phyloP scores from a whole-genome alignment of 2,797 vertebrate genomes.

The Enteromius argenteus region DNA sequence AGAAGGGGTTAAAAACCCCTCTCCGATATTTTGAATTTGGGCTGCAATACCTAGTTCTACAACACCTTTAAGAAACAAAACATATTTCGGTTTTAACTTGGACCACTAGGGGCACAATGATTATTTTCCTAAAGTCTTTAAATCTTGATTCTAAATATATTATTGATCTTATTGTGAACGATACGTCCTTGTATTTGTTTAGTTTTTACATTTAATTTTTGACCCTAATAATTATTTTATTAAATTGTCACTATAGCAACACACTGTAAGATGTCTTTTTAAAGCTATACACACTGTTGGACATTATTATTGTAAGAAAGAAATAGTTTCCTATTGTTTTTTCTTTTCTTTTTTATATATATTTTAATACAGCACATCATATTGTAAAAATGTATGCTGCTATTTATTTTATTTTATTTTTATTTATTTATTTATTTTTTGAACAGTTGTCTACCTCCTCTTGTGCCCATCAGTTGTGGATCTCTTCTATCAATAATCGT shows the following conservation, averaged over 20 bases:
- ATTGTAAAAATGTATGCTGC: background rate
- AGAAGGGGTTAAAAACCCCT: too few relatives aligned
- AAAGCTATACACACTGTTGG: background rate
- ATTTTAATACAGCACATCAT: background rate
- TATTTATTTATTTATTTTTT: too few relatives aligned
- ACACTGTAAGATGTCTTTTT: background rate
- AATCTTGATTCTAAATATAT: background rate
- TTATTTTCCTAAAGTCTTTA: background rate
- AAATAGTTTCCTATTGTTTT: background rate
- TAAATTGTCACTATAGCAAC: background rate
- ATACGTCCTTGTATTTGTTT: background rate
- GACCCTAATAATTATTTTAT: background rate
- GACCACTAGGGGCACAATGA: background rate
- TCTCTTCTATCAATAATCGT: background rate
- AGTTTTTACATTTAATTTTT: background rate
- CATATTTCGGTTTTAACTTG: background rate
- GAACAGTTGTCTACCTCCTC: background rate
- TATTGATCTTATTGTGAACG: background rate
- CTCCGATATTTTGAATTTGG: too few relatives aligned
- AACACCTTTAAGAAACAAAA: background rate
- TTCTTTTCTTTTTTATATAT: too few relatives aligned
- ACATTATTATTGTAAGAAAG: background rate
- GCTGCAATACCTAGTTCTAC: too few relatives aligned
- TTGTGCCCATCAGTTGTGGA: background rate
- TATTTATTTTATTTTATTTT: background rate